Conservation (phyloP, 2,113 vertebrate genomes). For the Acanthisitta chloris region DNA sequence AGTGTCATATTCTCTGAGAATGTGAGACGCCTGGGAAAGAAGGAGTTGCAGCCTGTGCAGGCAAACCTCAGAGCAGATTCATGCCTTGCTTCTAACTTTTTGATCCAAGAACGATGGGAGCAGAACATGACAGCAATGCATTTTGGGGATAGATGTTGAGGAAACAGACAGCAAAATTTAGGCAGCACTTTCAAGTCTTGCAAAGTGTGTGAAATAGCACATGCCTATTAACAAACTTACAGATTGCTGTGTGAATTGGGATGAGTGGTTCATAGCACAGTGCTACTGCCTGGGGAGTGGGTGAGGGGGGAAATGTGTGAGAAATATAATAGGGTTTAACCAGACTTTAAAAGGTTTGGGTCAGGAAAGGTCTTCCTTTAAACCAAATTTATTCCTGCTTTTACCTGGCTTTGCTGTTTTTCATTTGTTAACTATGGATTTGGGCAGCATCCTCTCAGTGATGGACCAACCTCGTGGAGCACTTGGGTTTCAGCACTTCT, state of each 20-base stretch:
- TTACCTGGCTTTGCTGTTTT: background rate
- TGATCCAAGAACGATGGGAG: background rate
- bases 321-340: background rate
- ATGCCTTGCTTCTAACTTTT: background rate
- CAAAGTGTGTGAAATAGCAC: background rate
- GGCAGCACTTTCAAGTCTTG: background rate
- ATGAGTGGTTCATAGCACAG: background rate
- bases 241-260: background rate
- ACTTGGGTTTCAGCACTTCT: background rate
- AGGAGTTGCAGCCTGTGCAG: background rate
- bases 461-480: background rate
- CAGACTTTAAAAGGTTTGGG: background rate
- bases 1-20: slow-evolving; percentile 22
- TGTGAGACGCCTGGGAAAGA: background rate
- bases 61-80: background rate
- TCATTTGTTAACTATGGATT: background rate
- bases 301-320: background rate
- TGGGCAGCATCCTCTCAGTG: background rate
- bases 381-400: background rate
- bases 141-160: slow-evolving; percentile 16
- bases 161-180: slow-evolving; percentile 8
- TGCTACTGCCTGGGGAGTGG: too few species aligned
- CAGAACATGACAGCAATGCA: background rate
- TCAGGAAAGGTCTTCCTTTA: background rate
- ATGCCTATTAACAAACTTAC: background rate